Evolutionary conservation across 2,888 invertebrate species (phyloP).

Genomic region (Diabrotica balteata): DNA sequence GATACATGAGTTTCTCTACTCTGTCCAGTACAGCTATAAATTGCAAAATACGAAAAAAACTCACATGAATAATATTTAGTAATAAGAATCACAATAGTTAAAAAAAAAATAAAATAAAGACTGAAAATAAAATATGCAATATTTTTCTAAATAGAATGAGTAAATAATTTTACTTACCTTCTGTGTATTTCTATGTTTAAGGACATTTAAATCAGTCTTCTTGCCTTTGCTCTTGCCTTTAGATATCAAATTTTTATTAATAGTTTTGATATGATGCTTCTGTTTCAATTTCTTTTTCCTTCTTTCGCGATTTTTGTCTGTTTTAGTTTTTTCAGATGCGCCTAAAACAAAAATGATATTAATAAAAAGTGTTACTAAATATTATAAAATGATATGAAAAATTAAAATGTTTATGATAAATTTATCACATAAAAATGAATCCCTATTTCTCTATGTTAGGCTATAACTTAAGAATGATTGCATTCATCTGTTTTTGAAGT

Average conservation of each 20-base stretch:
- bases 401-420: no score
- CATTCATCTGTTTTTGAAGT: no score
- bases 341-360: conserved; percentile 45
- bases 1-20: no score
- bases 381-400: no score
- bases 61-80: background rate
- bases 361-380: no score
- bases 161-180: conserved; percentile 59
- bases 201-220: conserved; percentile 63
- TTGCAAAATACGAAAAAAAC: no score
- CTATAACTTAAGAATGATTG: no score
- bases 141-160: background rate
- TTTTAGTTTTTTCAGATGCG: conserved; percentile 81
- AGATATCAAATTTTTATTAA: conserved; percentile 57
- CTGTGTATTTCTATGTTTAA: conserved; percentile 70
- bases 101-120: conserved; percentile 8
- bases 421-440: no score
- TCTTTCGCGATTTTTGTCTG: conserved; percentile 89
- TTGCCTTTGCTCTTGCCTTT: conserved; percentile 60
- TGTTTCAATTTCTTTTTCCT: conserved; percentile 86
- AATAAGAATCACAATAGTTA: conserved; percentile 7
- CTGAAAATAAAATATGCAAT: background rate
- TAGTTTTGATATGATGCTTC: conserved; percentile 58
- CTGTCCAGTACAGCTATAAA: no score
- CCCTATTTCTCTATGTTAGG: no score